Evolutionary conservation across 2,797 vertebrate species (phyloP), one percentile per base, ranked within the genome.

Genomic region (Hephaestus fuliginosus): DNA sequence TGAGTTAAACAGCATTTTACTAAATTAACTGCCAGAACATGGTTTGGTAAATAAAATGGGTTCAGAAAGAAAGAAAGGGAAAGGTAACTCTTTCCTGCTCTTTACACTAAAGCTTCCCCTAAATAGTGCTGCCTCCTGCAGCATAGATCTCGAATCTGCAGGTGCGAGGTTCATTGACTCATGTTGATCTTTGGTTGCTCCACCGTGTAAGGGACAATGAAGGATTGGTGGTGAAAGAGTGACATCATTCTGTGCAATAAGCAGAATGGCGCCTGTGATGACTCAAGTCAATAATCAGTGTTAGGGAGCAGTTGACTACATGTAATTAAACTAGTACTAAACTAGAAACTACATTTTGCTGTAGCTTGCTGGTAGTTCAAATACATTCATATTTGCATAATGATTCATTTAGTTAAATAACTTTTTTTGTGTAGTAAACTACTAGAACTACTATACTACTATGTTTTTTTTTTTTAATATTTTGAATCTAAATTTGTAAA

Each of bases 51-150:
- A 60, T 18, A 61, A 64, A 41, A 41, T n/a, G 5, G 20, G 9
- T 66, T 51, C 28, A 63, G 8, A 4, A 36, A 44, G 28, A 33
- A 58, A 14, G 9, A 63, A 17, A 77, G 10, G 15, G 18, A 39
- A 39, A 39, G 8, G 36, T 39, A 1, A 33, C 5, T 33, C 30
- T 33, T 3, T 33, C 30, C 30, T 11, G n/a, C 14, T 20, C 13
- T 2, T 20, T 14, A 70, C 7, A 52, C 36, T 15, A 18, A 72
- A 20, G 18, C 62, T 41, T 67, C 52, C 41, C 36, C n/a, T 22
- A 46, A 72, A 64, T 33, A 87, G 60, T 84, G 74, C 82, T 88
- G 85, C 82, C 69, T 77, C 28, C 86, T 78, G 43, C n/a, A 91
- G 83, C 48, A 64, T 8, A 15, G 20, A 22, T 6, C 43, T 5